A percentile compares a stretch with the other conserved stretches of the same genome.
Conservation (phyloP, 2,113 vertebrate species). For the Toxotes chatareus region DNA sequence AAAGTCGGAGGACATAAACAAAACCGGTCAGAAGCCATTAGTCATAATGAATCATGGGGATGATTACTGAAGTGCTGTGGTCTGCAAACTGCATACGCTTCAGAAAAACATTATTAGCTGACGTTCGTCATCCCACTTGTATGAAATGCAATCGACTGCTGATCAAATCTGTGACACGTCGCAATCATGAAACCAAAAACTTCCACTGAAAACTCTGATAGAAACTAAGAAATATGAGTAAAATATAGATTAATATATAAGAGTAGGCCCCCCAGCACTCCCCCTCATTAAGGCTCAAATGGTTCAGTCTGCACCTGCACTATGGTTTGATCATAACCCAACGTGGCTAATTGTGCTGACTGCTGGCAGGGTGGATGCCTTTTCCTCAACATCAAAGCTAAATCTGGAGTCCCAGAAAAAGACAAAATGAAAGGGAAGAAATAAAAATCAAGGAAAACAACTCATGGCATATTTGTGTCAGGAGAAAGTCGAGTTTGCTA, state of each 20-base stretch:
- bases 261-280: background rate
- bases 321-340: slow-evolving; percentile 55
- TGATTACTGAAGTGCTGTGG: slow-evolving; percentile 1
- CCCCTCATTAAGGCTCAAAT: slow-evolving; percentile 39
- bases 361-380: slow-evolving; percentile 50
- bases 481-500: background rate
- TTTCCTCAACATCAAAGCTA: slow-evolving; percentile 68
- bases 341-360: slow-evolving; percentile 69
- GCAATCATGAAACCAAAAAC: background rate
- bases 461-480: slow-evolving; percentile 27
- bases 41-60: slow-evolving; percentile 41
- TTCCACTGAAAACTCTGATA: background rate
- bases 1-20: slow-evolving; percentile 38
- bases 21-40: slow-evolving; percentile 15
- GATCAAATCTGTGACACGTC: background rate
- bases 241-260: background rate
- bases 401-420: slow-evolving; percentile 53
- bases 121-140: background rate
- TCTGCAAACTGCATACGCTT: background rate
- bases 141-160: background rate
- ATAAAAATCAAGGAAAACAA: slow-evolving; percentile 44
- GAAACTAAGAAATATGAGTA: background rate
- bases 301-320: slow-evolving; percentile 51
- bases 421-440: slow-evolving; percentile 19
- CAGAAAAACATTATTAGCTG: background rate